phyloP scores from a whole-genome alignment of 1,140 invertebrate species.

The Battus philenor region DNA sequence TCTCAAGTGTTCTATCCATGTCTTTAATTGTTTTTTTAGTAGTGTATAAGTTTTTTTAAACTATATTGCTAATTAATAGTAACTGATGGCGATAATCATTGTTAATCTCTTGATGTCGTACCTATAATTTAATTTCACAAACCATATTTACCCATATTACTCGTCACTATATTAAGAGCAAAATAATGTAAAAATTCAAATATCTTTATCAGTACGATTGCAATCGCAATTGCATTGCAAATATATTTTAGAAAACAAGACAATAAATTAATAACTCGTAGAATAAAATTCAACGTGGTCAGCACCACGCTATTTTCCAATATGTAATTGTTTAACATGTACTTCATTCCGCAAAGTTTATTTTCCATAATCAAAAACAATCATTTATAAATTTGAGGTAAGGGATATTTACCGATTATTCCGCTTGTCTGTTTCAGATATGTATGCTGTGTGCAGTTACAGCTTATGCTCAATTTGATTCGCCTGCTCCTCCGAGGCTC shows the following conservation, averaged over 20 bases:
- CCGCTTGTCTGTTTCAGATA: conserved; percentile 64
- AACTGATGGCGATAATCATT: too few species aligned
- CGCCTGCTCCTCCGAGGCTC: conserved; percentile 73
- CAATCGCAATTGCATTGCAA: too few species aligned
- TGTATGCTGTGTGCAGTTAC: conserved; percentile 65
- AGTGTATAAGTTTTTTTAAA: too few species aligned
- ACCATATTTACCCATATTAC: not conserved
- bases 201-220: too few species aligned
- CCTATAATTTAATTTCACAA: too few species aligned
- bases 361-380: too few species aligned
- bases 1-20: too few species aligned
- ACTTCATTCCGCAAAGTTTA: not conserved
- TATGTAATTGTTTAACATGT: not conserved
- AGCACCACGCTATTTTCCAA: not conserved
- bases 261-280: not conserved
- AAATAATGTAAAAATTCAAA: not conserved
- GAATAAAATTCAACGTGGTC: not conserved
- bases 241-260: not conserved
- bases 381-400: too few species aligned
- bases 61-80: too few species aligned
- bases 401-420: too few species aligned
- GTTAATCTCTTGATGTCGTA: too few species aligned
- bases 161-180: not conserved
- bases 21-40: too few species aligned
- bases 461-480: conserved; percentile 71